These are phyloP conservation scores for Steatocranus sp. DNA, from an alignment of 2,797 vertebrate genomes.

Conservation along the genomic window DNA sequence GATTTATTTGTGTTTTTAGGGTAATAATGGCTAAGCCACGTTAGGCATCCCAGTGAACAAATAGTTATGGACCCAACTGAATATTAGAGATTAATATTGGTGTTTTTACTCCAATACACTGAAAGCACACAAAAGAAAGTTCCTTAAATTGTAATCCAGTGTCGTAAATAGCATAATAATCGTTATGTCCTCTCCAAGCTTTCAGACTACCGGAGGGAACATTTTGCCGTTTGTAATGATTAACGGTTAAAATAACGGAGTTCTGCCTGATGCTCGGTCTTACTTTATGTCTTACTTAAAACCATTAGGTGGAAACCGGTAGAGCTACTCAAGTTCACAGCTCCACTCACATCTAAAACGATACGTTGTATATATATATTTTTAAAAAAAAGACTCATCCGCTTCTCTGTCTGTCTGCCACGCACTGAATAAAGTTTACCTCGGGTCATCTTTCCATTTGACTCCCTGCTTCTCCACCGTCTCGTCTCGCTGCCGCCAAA, in stretches of 20 bases:
- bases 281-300: not conserved
- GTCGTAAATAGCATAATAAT: not conserved
- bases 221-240: not conserved
- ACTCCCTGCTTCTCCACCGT: not conserved
- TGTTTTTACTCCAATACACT: not conserved
- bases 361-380: not conserved
- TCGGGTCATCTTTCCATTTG: conserved; percentile 19
- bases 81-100: not conserved
- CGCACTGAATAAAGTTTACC: conserved; percentile 61
- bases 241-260: not conserved
- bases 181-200: not conserved
- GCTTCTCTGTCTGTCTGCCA: conserved; percentile 29
- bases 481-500: not conserved
- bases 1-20: not conserved
- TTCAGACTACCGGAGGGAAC: not conserved
- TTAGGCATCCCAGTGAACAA: not conserved
- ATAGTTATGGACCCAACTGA: not conserved
- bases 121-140: not conserved
- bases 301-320: not conserved
- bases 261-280: not conserved
- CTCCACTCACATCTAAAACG: not conserved
- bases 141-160: not conserved
- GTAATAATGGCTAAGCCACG: not conserved
- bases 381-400: not conserved
- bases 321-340: not conserved